Base-by-base conservation (phyloP, 2,888 invertebrate species). In the Synanthedon myopaeformis region DNA sequence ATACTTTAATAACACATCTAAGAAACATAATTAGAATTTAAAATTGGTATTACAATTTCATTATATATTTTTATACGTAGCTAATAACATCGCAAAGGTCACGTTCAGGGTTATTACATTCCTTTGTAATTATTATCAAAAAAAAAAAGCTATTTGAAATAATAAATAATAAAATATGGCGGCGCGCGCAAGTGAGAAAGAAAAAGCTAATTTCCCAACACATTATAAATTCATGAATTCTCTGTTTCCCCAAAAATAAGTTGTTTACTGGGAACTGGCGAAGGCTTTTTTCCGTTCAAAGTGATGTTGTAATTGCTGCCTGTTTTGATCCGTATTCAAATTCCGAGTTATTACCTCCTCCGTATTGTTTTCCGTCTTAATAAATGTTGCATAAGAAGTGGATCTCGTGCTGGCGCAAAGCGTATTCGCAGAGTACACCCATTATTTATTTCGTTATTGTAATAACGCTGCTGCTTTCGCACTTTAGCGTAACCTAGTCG, bases 181-280 rank as follows among this genome's bases (percentile, higher is more conserved):
- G 56, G 55, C 41, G 53, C 55, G 61, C 62, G 57, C 57, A 62
- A 67, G 65, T 61, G 64, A 54, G 70, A 73, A n/a, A 75, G 75
- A 77, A 80, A 82, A 81, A 82, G 77, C 75, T 82, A 82, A 82
- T 82, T 81, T 82, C 80, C 81, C 72, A 60, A 57, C 62, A 63
- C 75, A 83, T 83, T 82, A 82, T 78, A 82, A 80, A 83, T 83
- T 83, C 82, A 83, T 83, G 80, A 72, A 72, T 75, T 79, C 80
- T 82, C 79, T 80, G 79, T 81, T 79, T 55, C 66, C 61, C 63
- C 69, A 66, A 69, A 78, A 77, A 82, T 79, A 82, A 80, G 76
- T 79, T 81, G 82, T 79, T 82, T 82, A 79, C 80, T 80, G 76
- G 76, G 72, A 72, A 54, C 19, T 51, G 28, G n/a, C 28, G 35